A percentile compares a stretch with the other conserved stretches of the same genome.
Conservation (phyloP, 2,888 invertebrate species). For the Chymomyza fuscimana region DNA sequence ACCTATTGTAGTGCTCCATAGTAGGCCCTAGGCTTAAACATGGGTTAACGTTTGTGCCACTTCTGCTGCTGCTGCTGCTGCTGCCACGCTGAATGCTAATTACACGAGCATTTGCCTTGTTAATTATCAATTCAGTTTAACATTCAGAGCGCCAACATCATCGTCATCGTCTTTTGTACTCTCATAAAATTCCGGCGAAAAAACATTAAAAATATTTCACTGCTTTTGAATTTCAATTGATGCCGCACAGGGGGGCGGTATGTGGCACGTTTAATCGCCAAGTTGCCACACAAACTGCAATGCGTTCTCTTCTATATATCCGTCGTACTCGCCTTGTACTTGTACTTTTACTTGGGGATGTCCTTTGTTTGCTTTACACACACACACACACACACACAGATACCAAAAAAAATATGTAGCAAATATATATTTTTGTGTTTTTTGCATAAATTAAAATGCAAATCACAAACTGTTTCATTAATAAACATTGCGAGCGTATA, state of each 20-base stretch:
- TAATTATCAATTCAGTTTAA: conserved; percentile 74
- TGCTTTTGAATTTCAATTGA: conserved; percentile 72
- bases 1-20: background rate
- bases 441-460: conserved; percentile 77
- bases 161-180: conserved; percentile 42
- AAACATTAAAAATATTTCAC: conserved; percentile 68
- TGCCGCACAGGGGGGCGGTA: background rate
- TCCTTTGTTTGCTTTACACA: background rate
- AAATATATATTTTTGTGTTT: conserved; percentile 46
- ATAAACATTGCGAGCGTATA: conserved; percentile 72
- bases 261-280: background rate
- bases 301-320: background rate
- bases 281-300: background rate
- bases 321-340: conserved; percentile 1
- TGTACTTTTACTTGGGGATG: background rate
- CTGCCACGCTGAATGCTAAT: conserved; percentile 70
- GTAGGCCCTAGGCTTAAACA: background rate
- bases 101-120: conserved; percentile 73
- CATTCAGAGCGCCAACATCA: conserved; percentile 6
- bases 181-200: conserved; percentile 66
- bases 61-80: background rate
- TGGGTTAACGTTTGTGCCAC: background rate
- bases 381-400: background rate
- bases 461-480: conserved; percentile 77
- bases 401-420: conserved; percentile 26